Percentiles rank a stretch among this genome's conserved stretches.
phyloP scores from a whole-genome alignment of 2,888 invertebrate species.

The Scaptomyza caliginosa region DNA sequence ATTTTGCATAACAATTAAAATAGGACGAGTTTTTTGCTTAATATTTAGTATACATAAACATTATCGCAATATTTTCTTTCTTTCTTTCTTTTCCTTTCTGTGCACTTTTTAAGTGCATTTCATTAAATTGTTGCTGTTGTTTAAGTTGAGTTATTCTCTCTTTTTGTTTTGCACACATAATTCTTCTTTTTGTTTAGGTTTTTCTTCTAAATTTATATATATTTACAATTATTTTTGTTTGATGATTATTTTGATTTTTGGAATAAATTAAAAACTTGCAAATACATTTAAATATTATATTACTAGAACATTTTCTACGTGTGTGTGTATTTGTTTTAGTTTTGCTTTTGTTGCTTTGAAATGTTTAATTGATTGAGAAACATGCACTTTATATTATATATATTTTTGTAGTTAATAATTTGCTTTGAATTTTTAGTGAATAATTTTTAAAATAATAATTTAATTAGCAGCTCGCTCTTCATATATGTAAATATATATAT shows the following conservation, averaged over 20 bases:
- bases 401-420: constrained; percentile 44
- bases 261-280: constrained; percentile 24
- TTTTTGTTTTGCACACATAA: constrained; percentile 53
- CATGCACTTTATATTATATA: constrained; percentile 54
- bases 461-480: constrained; percentile 60
- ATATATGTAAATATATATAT: constrained; percentile 21
- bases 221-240: constrained; percentile 57
- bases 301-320: constrained; percentile 68
- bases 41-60: constrained; percentile 32
- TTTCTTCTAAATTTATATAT: constrained; percentile 26
- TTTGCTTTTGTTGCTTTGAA: constrained; percentile 18
- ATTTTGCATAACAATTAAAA: constrained; percentile 66
- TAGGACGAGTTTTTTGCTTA: constrained; percentile 66
- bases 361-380: constrained; percentile 49
- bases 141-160: constrained; percentile 10
- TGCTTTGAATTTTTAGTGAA: constrained; percentile 50
- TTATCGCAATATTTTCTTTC: constrained; percentile 6
- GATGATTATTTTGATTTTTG: constrained; percentile 16
- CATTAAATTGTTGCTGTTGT: constrained; percentile 10
- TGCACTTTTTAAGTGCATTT: constrained; percentile 29
- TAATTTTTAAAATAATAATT: constrained; percentile 61
- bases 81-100: background rate
- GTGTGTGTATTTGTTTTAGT: constrained; percentile 19
- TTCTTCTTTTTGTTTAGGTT: constrained; percentile 20
- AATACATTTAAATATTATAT: constrained; percentile 60